Evolutionary conservation across 92 coral and sea anemone genomes (phyloP), one percentile per base, ranked within the genome.

Genomic region (Porites cylindrica): DNA sequence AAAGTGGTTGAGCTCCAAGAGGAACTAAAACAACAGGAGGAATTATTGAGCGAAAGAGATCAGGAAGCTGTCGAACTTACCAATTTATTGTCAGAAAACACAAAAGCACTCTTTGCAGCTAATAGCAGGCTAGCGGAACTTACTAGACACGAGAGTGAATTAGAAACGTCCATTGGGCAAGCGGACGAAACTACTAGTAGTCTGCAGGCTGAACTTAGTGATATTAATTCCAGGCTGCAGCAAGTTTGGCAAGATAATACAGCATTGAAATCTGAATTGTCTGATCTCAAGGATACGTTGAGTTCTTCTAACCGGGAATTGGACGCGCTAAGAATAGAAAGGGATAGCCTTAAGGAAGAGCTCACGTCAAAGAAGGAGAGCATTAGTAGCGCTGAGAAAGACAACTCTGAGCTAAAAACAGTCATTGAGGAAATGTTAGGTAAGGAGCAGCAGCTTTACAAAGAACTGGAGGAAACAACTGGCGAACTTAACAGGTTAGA

Each of bases 121-220:
- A 47, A 66, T 47, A 63, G 58, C 51, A 51, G 58, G 47, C 32
- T 69, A 24, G 59, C 52, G 23, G 70, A 86, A 32, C 32, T 67
- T 10, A 14, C 21, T 66, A 29, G 23, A 0, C 68, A 78, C 12
- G 81, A 47, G 2, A 56, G 10, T 51, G 75, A 60, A 52, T 56
- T 88, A 43, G 77, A 88, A 76, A 14, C 1, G 51, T 70, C 68
- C 8, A 24, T 88, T 32, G 24, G 50, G 3, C 60, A 76, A 23
- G 87, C 64, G 12, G 72, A 61, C n/a, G 72, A 50, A 51, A 26
- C 47, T 3, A 74, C 62, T 73, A 64, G 63, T 14, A 65, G 32
- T 21, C 47, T 83, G 17, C 87, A 72, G 65, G 80, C 80, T 16
- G 65, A 83, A 23, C 87, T 83, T 12, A 83, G 79, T 61, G 87